Evolutionary conservation across 2,113 vertebrate genomes (phyloP).

Genomic region (Nerophis lumbriciformis): DNA sequence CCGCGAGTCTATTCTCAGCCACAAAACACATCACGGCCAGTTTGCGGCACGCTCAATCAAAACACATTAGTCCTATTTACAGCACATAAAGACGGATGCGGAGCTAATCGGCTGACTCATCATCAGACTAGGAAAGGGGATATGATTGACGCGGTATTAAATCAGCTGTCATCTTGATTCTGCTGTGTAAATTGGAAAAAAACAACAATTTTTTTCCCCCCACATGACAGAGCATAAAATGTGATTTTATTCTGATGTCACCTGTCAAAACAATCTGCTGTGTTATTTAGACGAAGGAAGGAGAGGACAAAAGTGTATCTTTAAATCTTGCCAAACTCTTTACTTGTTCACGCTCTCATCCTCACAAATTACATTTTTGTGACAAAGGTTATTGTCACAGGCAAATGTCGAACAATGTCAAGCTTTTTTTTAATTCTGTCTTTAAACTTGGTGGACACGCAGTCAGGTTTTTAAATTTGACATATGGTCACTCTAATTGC

Average conservation of each 20-base stretch:
- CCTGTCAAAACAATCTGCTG: constrained; percentile 8
- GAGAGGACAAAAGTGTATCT: neutral
- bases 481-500: too few species aligned
- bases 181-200: constrained; percentile 12
- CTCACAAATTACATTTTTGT: too few species aligned
- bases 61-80: constrained; percentile 43
- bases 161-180: constrained; percentile 43
- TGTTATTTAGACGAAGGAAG: neutral
- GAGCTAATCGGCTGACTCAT: constrained; percentile 40
- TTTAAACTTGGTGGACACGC: too few species aligned
- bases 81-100: constrained; percentile 8
- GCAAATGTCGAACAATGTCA: too few species aligned
- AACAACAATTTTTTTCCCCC: constrained; percentile 1
- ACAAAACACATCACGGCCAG: constrained; percentile 2
- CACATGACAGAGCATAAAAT: constrained; percentile 20
- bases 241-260: neutral
- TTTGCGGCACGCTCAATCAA: constrained; percentile 39
- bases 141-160: constrained; percentile 36
- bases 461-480: too few species aligned
- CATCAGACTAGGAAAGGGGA: neutral
- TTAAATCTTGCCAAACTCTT: neutral
- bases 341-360: too few species aligned
- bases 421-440: too few species aligned
- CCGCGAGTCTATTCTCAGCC: constrained; percentile 43
- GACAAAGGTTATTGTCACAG: too few species aligned